Base-by-base conservation (phyloP, 1,140 invertebrate genomes). In the Drosophila pectinifera region DNA sequence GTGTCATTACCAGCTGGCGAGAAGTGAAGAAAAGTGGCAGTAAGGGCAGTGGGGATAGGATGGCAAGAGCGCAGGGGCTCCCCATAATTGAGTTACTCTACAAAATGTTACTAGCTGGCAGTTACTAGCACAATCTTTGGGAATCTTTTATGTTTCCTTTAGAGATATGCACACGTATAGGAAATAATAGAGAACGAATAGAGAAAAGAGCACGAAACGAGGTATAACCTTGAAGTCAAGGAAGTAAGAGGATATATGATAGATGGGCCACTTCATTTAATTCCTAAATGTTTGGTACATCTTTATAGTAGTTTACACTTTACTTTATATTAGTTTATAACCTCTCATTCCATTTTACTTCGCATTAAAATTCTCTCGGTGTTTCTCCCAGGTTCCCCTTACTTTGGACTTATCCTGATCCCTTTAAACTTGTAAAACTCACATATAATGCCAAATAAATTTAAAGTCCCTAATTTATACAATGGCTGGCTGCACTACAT, bases 1-100 rank as follows among this genome's bases (percentile, higher is more conserved):
- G 65, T 70, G 65, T 72, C 68, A 57, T 72, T 70, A 70, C 49
- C 65, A 72, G 51, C 65, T 72, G 65, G 18, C 13, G 13, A 56
- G 39, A 22, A 56, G 41, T 46, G 53, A 26, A 11, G 14, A 8
- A 36, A 39, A 54, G 59, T 65, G 42, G 24, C 22, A 65, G 34
- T 38, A 48, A 22, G 26, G 22, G 58, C 16, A 39, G 34, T 28
- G 16, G 18, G n/a, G 3, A 3, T 10, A 34, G 3, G 13, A 1
- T 1, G n/a, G 13, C 0, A 24, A 38, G 22, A 56, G 13, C 18
- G 57, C 16, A 20, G 36, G 24, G 36, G 1, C 11, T 18, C 13
- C 4, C 22, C 11, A 18, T 38, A 22, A 38, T 54, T 54, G 51
- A 34, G 54, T 58, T 58, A 13, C 36, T 58, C 3, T 39, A 41